phyloP scores from a whole-genome alignment of 2,888 invertebrate genomes.

The Choristoneura rosaceana region DNA sequence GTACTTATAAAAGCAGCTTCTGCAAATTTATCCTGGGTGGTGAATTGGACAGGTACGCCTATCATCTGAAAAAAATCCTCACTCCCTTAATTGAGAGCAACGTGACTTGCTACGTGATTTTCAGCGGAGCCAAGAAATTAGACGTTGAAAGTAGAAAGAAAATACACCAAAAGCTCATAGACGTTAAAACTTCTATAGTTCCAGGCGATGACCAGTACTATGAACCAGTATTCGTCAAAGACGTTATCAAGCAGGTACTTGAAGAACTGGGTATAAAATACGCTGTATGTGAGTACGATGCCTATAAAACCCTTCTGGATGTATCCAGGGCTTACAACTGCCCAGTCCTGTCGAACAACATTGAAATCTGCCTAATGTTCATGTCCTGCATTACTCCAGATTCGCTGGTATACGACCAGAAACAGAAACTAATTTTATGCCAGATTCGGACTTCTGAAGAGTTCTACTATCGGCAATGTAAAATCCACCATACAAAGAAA shows the following conservation, averaged over 20 bases:
- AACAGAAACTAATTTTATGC: constrained; percentile 7
- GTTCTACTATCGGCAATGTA: not conserved
- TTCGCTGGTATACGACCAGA: constrained; percentile 14
- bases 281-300: constrained; percentile 51
- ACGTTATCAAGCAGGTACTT: constrained; percentile 50
- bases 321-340: constrained; percentile 49
- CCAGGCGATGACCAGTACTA: constrained; percentile 42
- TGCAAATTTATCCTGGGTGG: constrained; percentile 51
- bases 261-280: constrained; percentile 51
- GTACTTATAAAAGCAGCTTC: constrained; percentile 50
- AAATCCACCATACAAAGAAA: constrained; percentile 28
- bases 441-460: constrained; percentile 12
- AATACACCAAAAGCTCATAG: constrained; percentile 47
- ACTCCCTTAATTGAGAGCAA: constrained; percentile 40
- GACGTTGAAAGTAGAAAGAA: constrained; percentile 42
- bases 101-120: constrained; percentile 46
- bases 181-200: constrained; percentile 35
- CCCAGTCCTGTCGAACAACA: constrained; percentile 52
- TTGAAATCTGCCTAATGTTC: constrained; percentile 52
- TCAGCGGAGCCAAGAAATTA: constrained; percentile 45
- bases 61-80: constrained; percentile 39
- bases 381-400: constrained; percentile 31
- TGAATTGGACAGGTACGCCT: constrained; percentile 46
- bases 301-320: constrained; percentile 48
- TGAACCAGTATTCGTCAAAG: constrained; percentile 48